These are phyloP conservation scores for Thaumatotibia leucotreta DNA, from an alignment of 1,140 invertebrate genomes.

Conservation along the genomic window DNA sequence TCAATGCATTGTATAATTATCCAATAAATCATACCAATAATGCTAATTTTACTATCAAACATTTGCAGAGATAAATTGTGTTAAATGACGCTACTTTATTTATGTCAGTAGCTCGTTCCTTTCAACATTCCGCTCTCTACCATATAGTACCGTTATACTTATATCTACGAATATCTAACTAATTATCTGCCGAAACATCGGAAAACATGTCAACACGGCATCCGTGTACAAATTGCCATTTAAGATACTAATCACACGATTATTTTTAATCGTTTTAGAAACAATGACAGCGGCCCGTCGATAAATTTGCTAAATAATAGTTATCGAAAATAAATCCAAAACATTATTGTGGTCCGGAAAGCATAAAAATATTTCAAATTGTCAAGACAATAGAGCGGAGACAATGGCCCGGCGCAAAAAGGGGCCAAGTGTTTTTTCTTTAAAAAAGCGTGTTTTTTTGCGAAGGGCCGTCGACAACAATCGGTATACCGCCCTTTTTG, in stretches of 20 bases:
- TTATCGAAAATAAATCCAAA: slow-evolving; percentile 71
- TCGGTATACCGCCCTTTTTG: slow-evolving; percentile 53
- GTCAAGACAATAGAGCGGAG: slow-evolving; percentile 62
- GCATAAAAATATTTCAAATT: slow-evolving; percentile 73
- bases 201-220: slow-evolving; percentile 22
- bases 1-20: slow-evolving; percentile 50
- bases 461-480: slow-evolving; percentile 55
- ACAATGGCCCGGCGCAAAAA: slow-evolving; percentile 68
- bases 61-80: slow-evolving; percentile 4
- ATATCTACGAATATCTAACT: not conserved
- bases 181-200: not conserved
- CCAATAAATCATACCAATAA: slow-evolving; percentile 42
- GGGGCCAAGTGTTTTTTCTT: slow-evolving; percentile 56
- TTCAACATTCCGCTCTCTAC: slow-evolving; percentile 6
- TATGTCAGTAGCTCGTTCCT: not conserved
- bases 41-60: slow-evolving; percentile 26
- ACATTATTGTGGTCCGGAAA: slow-evolving; percentile 72
- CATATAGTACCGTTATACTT: not conserved
- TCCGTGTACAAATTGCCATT: slow-evolving; percentile 60
- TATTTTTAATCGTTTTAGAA: slow-evolving; percentile 38
- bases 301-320: slow-evolving; percentile 73
- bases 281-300: slow-evolving; percentile 43
- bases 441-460: slow-evolving; percentile 55
- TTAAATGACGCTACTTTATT: not conserved
- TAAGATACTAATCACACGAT: slow-evolving; percentile 41